These are phyloP conservation scores for Pissodes strobi DNA, from an alignment of 1,140 invertebrate species.

Conservation along the genomic window DNA sequence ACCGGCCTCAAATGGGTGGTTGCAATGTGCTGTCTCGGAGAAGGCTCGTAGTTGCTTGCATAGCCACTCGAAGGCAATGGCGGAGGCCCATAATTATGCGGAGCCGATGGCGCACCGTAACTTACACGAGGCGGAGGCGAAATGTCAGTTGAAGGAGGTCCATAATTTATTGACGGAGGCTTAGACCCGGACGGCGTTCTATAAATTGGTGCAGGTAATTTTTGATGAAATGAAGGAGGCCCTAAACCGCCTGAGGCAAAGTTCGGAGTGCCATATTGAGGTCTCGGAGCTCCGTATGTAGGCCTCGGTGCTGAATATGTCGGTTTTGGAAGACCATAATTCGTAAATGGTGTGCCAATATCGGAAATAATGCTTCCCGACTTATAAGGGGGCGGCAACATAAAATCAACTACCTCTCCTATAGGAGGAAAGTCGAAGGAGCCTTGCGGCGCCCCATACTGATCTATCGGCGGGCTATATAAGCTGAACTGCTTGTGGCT, in stretches of 20 bases:
- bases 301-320: constrained; percentile 23
- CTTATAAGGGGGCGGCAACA: constrained; percentile 26
- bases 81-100: constrained; percentile 21
- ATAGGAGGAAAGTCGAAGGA: constrained; percentile 7
- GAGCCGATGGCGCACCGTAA: not conserved
- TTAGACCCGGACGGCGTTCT: not conserved
- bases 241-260: constrained; percentile 8
- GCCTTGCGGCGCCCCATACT: constrained; percentile 34
- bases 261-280: constrained; percentile 33
- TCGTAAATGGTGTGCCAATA: constrained; percentile 41
- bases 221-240: constrained; percentile 8
- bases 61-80: not conserved
- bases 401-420: constrained; percentile 30
- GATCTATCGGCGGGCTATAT: constrained; percentile 36
- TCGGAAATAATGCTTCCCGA: not conserved
- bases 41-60: constrained; percentile 13
- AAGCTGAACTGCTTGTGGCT: not conserved
- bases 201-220: not conserved
- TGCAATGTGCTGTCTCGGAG: constrained; percentile 2
- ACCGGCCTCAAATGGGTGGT: constrained; percentile 24
- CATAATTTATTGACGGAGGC: constrained; percentile 23
- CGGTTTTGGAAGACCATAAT: constrained; percentile 25
- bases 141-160: constrained; percentile 18
- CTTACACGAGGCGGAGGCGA: constrained; percentile 17
- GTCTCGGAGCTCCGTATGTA: constrained; percentile 21